Conservation (phyloP, 2,113 vertebrate genomes). For the Sciurus niger region DNA sequence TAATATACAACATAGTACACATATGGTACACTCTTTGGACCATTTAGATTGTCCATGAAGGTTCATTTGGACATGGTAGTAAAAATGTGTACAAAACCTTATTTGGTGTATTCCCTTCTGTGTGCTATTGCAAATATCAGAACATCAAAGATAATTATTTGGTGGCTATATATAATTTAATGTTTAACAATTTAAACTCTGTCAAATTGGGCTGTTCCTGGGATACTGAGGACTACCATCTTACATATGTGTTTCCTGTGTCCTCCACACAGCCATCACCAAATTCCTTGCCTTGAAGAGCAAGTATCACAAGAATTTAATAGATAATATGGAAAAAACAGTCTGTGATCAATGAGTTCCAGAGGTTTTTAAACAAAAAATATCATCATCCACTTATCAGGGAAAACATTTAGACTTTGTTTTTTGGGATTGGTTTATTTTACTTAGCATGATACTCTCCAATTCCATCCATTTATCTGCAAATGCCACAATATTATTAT, state of each 20-base stretch:
- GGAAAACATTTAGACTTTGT: no score
- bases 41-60: neutral
- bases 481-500: no score
- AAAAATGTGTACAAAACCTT: neutral
- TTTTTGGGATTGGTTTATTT: no score
- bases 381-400: no score
- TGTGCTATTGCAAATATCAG: neutral
- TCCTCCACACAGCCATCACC: neutral
- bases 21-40: neutral
- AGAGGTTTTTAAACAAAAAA: constrained; percentile 1
- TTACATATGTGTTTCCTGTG: neutral
- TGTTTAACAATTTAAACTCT: neutral
- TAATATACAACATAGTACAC: neutral
- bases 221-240: neutral
- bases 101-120: neutral
- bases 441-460: no score
- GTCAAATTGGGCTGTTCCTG: neutral
- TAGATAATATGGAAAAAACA: neutral
- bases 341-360: neutral
- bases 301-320: neutral
- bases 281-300: neutral
- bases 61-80: neutral
- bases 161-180: neutral
- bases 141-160: neutral
- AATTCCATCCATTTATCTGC: no score